Evolutionary conservation across 2,113 vertebrate genomes (phyloP), one percentile per base, ranked within the genome.

Genomic region (Melozone crissalis): DNA sequence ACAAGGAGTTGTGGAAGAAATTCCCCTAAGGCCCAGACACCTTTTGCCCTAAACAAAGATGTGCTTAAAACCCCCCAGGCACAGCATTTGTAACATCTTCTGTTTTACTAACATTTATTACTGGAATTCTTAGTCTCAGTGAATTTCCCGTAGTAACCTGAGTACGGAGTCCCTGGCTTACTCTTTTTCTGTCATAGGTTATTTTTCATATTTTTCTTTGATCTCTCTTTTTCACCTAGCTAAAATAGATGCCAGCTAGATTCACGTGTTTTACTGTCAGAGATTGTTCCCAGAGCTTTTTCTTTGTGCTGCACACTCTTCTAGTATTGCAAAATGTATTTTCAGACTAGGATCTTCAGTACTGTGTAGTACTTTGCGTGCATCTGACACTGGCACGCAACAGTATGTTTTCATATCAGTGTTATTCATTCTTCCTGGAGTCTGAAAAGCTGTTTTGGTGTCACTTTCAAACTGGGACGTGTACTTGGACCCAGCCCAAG

Each of bases 381-480:
- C 46, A 49, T 23, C 18, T 73, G 71, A 28, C 46, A 27, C 35
- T 62, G 51, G 26, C 28, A 74, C 27, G 4, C 52, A 46, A 37
- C 46, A 18, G 3, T 46, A 8, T 18, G 31, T n/a, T 85, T 79
- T 41, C 12, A 3, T 66, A 22, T 83, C 46, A 18, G 22, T 55
- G 26, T 18, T 76, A 46, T 27, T 66, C 3, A 0, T 79, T 80
- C 46, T 76, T 84, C 58, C 23, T 77, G n/a, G 71, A 85, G 31
- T 61, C 62, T 82, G 62, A 82, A 63, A 87, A 65, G 31, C 14
- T 52, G 62, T 28, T 92, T 54, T 92, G 28, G 5, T 72, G 37
- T 76, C 41, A 57, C 27, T 92, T 87, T 83, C 0, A 0, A 69
- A 66, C 0, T 69, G n/a, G 58, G 20, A 5, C 0, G 2, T 80